Evolutionary conservation across 2,113 vertebrate genomes (phyloP).

Genomic region (Meleagris gallopavo): DNA sequence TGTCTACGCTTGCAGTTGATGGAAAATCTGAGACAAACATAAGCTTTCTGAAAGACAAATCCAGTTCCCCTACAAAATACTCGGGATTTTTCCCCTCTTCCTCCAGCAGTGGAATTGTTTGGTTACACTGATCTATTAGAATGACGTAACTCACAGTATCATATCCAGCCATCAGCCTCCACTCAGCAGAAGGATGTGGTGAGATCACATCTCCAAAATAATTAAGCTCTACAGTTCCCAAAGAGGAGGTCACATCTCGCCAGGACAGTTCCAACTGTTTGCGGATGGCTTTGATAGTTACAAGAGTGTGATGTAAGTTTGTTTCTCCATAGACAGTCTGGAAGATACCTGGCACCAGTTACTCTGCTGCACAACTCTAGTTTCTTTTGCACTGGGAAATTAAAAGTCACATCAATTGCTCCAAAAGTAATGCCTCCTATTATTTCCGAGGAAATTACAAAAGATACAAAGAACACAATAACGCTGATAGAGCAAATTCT

Average conservation of each 20-base stretch:
- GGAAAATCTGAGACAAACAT: slow-evolving; percentile 39
- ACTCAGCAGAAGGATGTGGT: slow-evolving; percentile 30
- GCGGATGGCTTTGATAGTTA: neutral
- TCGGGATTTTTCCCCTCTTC: neutral
- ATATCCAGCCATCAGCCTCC: neutral
- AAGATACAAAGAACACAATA: too few species aligned
- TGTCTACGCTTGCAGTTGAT: neutral
- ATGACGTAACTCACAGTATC: neutral
- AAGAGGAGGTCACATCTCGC: neutral
- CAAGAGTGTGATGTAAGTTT: neutral
- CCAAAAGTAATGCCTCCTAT: neutral
- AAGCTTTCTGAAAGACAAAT: slow-evolving; percentile 6
- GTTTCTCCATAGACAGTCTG: neutral
- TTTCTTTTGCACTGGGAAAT: neutral
- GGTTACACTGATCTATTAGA: slow-evolving; percentile 18
- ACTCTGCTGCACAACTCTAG: neutral
- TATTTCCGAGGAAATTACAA: neutral
- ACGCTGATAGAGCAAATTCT: too few species aligned
- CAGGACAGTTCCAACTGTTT: neutral
- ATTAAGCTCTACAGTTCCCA: neutral
- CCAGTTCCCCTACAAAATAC: slow-evolving; percentile 6
- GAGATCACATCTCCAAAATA: neutral
- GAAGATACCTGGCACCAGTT: neutral
- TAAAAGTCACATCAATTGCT: neutral
- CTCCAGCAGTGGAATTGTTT: neutral